These are phyloP conservation scores for Siphlonurus alternatus DNA, from an alignment of 2,888 invertebrate species.

Conservation along the genomic window DNA sequence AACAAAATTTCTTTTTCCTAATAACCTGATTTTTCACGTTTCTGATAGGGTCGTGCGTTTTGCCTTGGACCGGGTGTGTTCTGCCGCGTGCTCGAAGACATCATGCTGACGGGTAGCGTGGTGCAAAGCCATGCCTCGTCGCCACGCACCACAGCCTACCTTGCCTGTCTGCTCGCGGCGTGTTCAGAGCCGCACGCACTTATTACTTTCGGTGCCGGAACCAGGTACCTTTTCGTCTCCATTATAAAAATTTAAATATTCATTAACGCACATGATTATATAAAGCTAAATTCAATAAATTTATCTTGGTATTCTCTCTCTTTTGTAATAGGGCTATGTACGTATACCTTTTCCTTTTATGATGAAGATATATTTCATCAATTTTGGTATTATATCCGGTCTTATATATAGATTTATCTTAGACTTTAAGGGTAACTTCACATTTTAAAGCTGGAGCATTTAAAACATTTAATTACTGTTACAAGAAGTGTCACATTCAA, in stretches of 20 bases:
- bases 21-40: no score
- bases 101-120: conserved; percentile 51
- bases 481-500: no score
- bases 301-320: not conserved
- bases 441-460: no score
- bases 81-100: conserved; percentile 44
- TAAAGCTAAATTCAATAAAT: not conserved
- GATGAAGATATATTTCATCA: no score
- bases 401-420: no score
- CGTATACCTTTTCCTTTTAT: no score
- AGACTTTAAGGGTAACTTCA: no score
- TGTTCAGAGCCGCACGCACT: conserved; percentile 40
- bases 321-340: no score
- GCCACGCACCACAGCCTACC: conserved; percentile 59
- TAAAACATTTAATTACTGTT: no score
- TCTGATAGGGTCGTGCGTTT: conserved; percentile 53
- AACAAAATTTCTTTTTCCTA: not conserved
- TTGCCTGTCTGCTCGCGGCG: conserved; percentile 45
- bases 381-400: no score
- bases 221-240: conserved; percentile 14
- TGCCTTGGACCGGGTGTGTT: conserved; percentile 64
- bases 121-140: conserved; percentile 65
- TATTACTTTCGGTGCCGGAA: conserved; percentile 42
- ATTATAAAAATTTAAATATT: not conserved
- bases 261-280: not conserved